Base-by-base conservation (phyloP, 2,113 vertebrate species). In the Lamprologus speciosus region DNA sequence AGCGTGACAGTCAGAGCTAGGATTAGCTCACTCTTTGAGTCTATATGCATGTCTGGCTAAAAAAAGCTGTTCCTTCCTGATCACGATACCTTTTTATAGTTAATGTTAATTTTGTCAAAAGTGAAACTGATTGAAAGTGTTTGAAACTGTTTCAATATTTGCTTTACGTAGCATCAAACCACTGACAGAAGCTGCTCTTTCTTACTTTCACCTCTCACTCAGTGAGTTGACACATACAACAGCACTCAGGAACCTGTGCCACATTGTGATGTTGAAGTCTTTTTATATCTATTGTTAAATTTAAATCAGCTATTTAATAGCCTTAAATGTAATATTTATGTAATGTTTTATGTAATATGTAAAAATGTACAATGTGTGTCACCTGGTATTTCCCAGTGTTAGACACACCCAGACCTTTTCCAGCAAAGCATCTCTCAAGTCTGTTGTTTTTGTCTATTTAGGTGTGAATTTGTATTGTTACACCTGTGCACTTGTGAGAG, bases 61-160 rank as follows among this genome's bases (percentile, higher is more conserved):
- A 93, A 90, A 81, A 92, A 85, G 75, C 47, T 21, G 21, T 68
- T 51, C 75, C 45, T 86, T 80, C 40, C 16, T 70, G 21, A 50
- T 88, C 47, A 50, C 26, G 81, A 50, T 85, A 85, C 73, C 51
- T 55, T 73, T 19, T 26, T 21, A 35, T 82, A 58, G 26, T 85
- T 75, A n/a, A 90, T 88, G 85, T 26, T 73, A 55, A 47, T 51
- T 31, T 78, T 78, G 26, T 33, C 23, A 78, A 51, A 50, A 33
- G 45, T 78, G 45, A 78, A 78, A 78, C 4, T 51, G 70, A 50
- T 50, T 75, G 42, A 28, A 31, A 51, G 26, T 6, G 2, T 33
- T 78, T 78, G 45, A 78, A 78, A 78, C 17, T 1, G 26, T 50
- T 78, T 31, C 45, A 50, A 5, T 51, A 33, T 12, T 51, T 19